A percentile compares a stretch with the other conserved stretches of the same genome.
These are phyloP conservation scores for Gnathonemus longibarbis DNA, from an alignment of 2,113 vertebrate genomes.

Conservation along the genomic window DNA sequence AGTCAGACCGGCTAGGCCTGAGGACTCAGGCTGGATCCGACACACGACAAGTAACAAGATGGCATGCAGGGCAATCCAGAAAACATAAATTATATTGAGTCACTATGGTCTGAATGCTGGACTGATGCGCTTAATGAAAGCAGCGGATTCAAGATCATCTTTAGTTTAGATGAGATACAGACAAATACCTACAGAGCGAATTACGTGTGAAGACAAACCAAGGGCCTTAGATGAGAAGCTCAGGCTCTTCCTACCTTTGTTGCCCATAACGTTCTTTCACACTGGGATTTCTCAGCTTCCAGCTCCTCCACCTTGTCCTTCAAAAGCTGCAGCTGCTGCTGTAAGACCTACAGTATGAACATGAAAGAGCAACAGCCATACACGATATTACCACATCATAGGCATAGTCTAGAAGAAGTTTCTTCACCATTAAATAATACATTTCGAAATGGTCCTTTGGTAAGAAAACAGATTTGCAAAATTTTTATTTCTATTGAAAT, in stretches of 20 bases:
- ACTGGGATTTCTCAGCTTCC: constrained; percentile 83
- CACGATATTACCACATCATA: background rate
- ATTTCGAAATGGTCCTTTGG: background rate
- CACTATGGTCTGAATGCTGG: background rate
- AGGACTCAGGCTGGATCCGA: background rate
- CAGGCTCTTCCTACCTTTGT: constrained; percentile 73
- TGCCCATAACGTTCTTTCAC: constrained; percentile 83
- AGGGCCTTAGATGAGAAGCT: background rate
- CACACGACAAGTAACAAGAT: background rate
- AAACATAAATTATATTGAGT: background rate
- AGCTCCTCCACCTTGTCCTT: constrained; percentile 86
- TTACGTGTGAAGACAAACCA: background rate
- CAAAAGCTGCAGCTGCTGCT: constrained; percentile 76
- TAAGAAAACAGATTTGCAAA: background rate
- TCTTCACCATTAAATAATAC: background rate
- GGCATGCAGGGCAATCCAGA: background rate
- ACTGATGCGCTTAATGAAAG: background rate
- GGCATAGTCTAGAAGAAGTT: background rate
- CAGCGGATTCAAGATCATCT: background rate
- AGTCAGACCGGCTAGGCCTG: background rate
- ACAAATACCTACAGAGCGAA: background rate
- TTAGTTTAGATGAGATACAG: background rate
- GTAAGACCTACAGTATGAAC: constrained; percentile 64
- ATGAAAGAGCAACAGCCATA: constrained; percentile 18
- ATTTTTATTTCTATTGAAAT: background rate